A percentile compares a stretch with the other conserved stretches of the same genome.
These are phyloP conservation scores for Eulimnadia texana DNA, from an alignment of 1,140 invertebrate species.

Conservation along the genomic window DNA sequence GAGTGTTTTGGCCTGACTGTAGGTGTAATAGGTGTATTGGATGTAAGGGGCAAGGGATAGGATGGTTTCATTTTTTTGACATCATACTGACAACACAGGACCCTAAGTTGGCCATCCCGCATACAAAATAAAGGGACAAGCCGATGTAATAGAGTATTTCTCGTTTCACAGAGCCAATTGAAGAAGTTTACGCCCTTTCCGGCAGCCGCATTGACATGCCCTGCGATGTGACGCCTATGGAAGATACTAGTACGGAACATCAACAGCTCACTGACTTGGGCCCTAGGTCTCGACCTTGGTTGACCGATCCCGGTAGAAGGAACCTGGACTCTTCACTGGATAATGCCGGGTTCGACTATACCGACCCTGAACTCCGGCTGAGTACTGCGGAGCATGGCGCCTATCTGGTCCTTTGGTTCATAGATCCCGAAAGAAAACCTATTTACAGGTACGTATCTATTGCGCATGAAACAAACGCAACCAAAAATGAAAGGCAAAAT, in stretches of 20 bases:
- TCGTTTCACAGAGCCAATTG: neutral
- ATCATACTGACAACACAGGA: neutral
- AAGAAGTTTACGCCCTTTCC: conserved; percentile 2
- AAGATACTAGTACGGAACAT: neutral
- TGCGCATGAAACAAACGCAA: too few species aligned
- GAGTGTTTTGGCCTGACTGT: too few species aligned
- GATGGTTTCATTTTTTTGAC: too few species aligned
- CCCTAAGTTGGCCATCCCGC: neutral
- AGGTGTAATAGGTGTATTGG: too few species aligned
- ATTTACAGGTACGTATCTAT: conserved; percentile 17
- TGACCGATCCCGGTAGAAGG: neutral
- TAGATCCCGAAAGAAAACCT: conserved; percentile 14
- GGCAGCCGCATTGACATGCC: conserved; percentile 10
- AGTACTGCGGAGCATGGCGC: neutral
- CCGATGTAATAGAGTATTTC: neutral
- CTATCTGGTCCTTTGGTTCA: conserved; percentile 16
- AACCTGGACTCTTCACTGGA: neutral
- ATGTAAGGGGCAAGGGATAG: too few species aligned
- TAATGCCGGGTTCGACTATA: neutral
- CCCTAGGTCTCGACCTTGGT: neutral
- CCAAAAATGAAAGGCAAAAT: too few species aligned
- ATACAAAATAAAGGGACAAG: neutral
- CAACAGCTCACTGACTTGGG: neutral
- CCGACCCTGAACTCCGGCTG: neutral
- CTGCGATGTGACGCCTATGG: conserved; percentile 10